Conservation (phyloP, 2,888 invertebrate species). For the Chrysina gloriosa region DNA sequence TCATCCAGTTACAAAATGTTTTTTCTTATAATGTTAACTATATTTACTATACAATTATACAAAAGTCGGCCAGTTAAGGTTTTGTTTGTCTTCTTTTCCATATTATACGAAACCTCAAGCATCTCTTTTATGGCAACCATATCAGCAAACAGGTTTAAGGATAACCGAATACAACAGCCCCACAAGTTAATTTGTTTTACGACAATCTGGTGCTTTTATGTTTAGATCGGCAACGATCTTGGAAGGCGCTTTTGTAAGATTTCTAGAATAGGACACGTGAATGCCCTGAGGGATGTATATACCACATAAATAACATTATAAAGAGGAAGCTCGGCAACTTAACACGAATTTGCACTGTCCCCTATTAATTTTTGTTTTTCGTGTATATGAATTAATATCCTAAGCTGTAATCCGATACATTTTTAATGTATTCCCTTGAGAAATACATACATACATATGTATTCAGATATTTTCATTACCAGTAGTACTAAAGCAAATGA, state of each 20-base stretch:
- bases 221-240: slow-evolving; percentile 16
- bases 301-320: slow-evolving; percentile 14
- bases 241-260: slow-evolving; percentile 18
- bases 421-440: no score
- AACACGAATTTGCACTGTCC: slow-evolving; percentile 7
- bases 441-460: no score
- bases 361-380: background rate
- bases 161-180: slow-evolving; percentile 24
- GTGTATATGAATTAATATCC: no score
- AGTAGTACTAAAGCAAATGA: no score
- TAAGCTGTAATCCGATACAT: no score
- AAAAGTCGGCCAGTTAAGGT: no score
- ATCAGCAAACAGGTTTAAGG: slow-evolving; percentile 19
- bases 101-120: no score
- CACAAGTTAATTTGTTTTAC: slow-evolving; percentile 30
- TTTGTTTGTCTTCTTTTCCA: no score
- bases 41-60: no score
- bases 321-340: slow-evolving; percentile 11
- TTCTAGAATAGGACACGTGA: slow-evolving; percentile 29
- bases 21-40: no score
- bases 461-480: no score
- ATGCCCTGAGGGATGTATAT: slow-evolving; percentile 28
- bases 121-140: background rate
- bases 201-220: slow-evolving; percentile 10
- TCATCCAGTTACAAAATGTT: no score